Conservation (phyloP, 1,140 invertebrate species). For the Kradibia gibbosae region DNA sequence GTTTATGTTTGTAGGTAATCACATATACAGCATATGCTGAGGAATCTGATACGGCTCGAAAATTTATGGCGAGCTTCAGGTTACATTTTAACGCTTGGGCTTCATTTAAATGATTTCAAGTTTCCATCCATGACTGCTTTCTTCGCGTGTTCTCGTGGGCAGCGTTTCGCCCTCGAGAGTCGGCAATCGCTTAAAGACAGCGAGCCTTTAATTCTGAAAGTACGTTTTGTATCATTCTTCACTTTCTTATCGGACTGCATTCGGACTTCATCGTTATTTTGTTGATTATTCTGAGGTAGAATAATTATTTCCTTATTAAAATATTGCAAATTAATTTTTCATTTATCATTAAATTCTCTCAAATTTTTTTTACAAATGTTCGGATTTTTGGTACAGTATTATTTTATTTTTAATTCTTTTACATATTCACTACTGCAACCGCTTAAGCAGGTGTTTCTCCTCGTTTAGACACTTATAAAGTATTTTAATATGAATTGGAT, state of each 20-base stretch:
- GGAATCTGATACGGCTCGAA: slow-evolving; percentile 20
- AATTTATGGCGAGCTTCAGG: slow-evolving; percentile 29
- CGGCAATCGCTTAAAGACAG: neutral
- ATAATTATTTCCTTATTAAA: too few relatives aligned
- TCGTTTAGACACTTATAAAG: too few relatives aligned
- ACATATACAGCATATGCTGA: neutral
- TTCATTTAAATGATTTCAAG: slow-evolving; percentile 9
- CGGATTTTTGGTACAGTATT: too few relatives aligned
- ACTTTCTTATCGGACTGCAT: slow-evolving; percentile 19
- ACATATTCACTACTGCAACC: too few relatives aligned
- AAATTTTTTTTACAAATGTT: too few relatives aligned
- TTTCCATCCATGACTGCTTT: neutral
- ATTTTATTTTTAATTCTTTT: too few relatives aligned
- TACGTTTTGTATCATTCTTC: slow-evolving; percentile 26
- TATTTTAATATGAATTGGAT: too few relatives aligned
- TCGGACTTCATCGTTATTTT: neutral
- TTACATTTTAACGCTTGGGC: slow-evolving; percentile 32
- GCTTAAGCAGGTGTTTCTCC: too few relatives aligned
- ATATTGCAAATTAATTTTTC: too few relatives aligned
- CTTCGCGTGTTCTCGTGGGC: neutral
- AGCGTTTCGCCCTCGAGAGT: neutral
- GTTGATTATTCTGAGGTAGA: neutral
- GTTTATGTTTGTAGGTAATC: too few relatives aligned
- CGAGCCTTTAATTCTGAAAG: slow-evolving; percentile 37
- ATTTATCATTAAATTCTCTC: too few relatives aligned